phyloP scores from a whole-genome alignment of 2,113 vertebrate genomes.

The Scytalopus superciliaris region DNA sequence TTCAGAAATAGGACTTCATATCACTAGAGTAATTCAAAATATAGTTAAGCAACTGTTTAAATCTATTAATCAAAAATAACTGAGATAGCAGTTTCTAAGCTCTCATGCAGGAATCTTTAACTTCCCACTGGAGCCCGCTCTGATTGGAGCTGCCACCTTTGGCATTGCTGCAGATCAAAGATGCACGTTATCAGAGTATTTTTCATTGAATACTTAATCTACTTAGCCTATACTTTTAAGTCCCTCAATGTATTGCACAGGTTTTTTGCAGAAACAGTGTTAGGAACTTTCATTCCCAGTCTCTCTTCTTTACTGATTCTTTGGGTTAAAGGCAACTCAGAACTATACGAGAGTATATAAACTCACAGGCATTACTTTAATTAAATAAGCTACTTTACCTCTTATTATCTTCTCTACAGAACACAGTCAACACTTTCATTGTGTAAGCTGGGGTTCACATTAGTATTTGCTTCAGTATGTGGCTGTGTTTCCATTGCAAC shows the following conservation, averaged over 20 bases:
- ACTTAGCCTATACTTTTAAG: not conserved
- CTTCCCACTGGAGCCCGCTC: not conserved
- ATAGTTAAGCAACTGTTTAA: not conserved
- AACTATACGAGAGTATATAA: not conserved
- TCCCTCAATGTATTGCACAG: not conserved
- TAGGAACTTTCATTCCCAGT: not conserved
- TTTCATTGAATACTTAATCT: not conserved
- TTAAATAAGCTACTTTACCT: not conserved
- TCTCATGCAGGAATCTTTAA: not conserved
- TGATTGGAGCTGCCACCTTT: not conserved
- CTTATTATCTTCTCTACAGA: not conserved
- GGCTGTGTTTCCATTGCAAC: not conserved
- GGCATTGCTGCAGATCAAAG: not conserved
- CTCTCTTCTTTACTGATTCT: not conserved
- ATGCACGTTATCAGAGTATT: not conserved
- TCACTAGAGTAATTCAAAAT: not conserved
- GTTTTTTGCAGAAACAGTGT: accelerated
- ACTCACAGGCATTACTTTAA: not conserved
- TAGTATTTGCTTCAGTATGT: not conserved
- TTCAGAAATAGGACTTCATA: not conserved
- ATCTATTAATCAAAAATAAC: not conserved
- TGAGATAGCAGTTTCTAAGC: not conserved
- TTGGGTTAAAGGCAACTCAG: not conserved
- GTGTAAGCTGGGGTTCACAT: not conserved
- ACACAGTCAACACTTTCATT: not conserved